A percentile compares a stretch with the other conserved stretches of the same genome.
These are phyloP conservation scores for Aethes cnicana DNA, from an alignment of 2,888 invertebrate species.

Conservation along the genomic window DNA sequence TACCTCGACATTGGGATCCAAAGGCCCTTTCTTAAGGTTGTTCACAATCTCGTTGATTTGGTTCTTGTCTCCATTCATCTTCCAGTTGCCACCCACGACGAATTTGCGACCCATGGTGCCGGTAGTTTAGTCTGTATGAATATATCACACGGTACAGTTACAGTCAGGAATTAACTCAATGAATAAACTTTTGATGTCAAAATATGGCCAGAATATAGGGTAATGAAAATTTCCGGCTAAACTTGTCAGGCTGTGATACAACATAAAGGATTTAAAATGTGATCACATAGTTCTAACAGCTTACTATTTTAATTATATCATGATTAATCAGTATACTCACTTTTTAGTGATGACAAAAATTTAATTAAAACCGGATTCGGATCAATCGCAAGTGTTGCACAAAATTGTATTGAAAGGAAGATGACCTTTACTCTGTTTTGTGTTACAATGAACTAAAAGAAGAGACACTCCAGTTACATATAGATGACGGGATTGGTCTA, in stretches of 20 bases:
- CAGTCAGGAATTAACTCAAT: too few relatives aligned
- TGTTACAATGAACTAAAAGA: neutral
- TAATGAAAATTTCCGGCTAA: too few relatives aligned
- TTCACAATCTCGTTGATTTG: constrained; percentile 91
- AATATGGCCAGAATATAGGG: too few relatives aligned
- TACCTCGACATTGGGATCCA: constrained; percentile 91
- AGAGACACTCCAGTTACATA: neutral
- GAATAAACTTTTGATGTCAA: too few relatives aligned
- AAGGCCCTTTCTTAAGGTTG: constrained; percentile 87
- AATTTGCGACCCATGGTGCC: constrained; percentile 91
- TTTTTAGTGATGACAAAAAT: neutral
- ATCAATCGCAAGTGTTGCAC: constrained; percentile 14
- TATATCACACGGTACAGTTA: too few relatives aligned
- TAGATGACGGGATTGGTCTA: neutral
- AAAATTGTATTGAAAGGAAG: constrained; percentile 13
- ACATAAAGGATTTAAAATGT: too few relatives aligned
- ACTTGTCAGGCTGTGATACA: too few relatives aligned
- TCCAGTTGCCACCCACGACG: constrained; percentile 99
- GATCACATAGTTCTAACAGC: too few relatives aligned
- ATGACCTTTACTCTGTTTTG: constrained; percentile 16
- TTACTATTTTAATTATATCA: too few relatives aligned
- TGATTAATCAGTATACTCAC: constrained; percentile 7
- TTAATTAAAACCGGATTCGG: constrained; percentile 2
- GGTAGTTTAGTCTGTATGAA: constrained; percentile 32
- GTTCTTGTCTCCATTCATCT: constrained; percentile 97